phyloP scores from a whole-genome alignment of 2,113 vertebrate genomes.

The Mormyrus lacerda region DNA sequence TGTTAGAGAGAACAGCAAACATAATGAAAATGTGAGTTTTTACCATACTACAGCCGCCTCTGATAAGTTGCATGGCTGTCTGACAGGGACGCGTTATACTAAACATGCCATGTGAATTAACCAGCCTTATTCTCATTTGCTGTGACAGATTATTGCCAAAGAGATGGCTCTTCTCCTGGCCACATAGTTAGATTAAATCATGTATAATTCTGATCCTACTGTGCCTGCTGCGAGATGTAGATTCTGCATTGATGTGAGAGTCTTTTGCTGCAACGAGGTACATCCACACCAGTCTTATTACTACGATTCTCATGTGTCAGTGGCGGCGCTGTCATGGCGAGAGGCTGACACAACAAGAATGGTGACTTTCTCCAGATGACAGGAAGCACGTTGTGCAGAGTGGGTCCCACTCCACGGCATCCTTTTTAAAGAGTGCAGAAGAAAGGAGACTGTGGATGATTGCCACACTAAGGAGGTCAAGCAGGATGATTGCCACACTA shows the following conservation, averaged over 20 bases:
- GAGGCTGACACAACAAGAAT: neutral
- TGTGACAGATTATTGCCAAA: neutral
- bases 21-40: neutral
- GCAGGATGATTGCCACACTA: neutral
- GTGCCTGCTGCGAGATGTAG: neutral
- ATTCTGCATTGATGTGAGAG: neutral
- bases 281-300: too few relatives aligned
- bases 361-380: neutral
- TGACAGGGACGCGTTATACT: neutral
- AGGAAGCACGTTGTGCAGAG: neutral
- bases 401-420: neutral
- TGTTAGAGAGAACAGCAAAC: neutral
- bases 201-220: neutral
- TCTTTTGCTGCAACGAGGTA: too few relatives aligned
- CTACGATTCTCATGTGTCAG: too few relatives aligned
- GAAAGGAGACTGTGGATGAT: neutral
- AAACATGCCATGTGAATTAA: neutral
- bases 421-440: neutral
- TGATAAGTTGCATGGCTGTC: neutral
- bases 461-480: neutral
- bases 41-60: too few relatives aligned
- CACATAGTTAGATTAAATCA: too few relatives aligned
- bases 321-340: too few relatives aligned
- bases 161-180: neutral
- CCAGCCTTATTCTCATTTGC: neutral